Evolutionary conservation across 1,140 invertebrate genomes (phyloP), one percentile per base, ranked within the genome.

Genomic region (Hestina assimilis): DNA sequence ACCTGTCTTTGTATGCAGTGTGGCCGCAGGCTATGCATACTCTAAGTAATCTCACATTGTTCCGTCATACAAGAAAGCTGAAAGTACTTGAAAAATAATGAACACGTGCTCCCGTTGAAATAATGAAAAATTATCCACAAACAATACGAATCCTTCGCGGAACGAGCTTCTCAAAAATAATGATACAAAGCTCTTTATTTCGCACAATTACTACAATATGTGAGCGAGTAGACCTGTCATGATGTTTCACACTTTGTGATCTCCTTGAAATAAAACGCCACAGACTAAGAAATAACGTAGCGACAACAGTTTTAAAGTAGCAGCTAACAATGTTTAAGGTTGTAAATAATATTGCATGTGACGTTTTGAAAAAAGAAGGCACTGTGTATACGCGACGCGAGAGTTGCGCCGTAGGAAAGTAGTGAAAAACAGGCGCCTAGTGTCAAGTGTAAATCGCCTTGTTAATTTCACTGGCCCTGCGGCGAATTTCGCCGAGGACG

Each of bases 381-480:
- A 24, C 48, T 62, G 63, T 74, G 69, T 76, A 66, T 43, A 77
- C 72, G 62, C 47, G 58, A 55, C 63, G 45, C 60, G 63, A 48
- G 66, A 63, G 69, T 67, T 68, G 65, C 68, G 61, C 58, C 59
- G 66, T 72, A 66, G 68, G 68, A 78, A 78, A 77, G 77, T 81
- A 86, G 75, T 79, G 79, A 78, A 87, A 87, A 81, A 77, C 79
- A 82, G 73, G 64, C 74, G 75, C 71, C 79, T 81, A 79, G 81
- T 85, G 85, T 88, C 83, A 88, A 88, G 85, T 83, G 83, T 86
- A 88, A 88, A 88, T 88, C 83, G 80, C 80, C 85, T 88, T 88
- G 85, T 88, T 88, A 88, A 88, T 88, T 88, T 86, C 72, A 59
- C 73, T 74, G 68, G 76, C 72, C 85, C 83, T 83, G 85, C 85